Evolutionary conservation across 2,888 invertebrate species (phyloP).

Genomic region (Epinotia nisella): DNA sequence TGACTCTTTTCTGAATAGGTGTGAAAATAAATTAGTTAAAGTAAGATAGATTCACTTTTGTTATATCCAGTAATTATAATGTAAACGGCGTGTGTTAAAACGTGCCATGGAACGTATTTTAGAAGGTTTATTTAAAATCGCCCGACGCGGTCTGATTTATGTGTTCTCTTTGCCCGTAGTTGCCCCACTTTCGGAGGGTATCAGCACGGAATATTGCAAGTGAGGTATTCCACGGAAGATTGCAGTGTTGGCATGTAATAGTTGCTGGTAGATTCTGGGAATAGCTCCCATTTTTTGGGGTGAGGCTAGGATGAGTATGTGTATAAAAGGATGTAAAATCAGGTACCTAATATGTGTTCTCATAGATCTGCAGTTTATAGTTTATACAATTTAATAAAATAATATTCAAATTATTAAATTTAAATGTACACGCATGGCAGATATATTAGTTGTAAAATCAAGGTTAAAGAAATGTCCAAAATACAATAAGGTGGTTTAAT

Average conservation of each 20-base stretch:
- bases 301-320: background rate
- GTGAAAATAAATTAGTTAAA: too few relatives aligned
- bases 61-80: background rate
- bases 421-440: too few relatives aligned
- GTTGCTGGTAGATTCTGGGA: background rate
- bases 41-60: too few relatives aligned
- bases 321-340: too few relatives aligned
- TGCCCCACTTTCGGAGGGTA: conserved; percentile 28
- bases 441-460: too few relatives aligned
- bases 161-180: conserved; percentile 3
- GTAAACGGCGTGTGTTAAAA: conserved; percentile 2
- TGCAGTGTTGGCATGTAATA: conserved; percentile 5
- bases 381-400: too few relatives aligned
- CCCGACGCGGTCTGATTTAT: conserved; percentile 25
- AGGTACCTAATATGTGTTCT: too few relatives aligned
- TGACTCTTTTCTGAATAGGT: too few relatives aligned
- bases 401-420: too few relatives aligned
- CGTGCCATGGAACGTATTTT: conserved; percentile 25
- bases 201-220: conserved; percentile 31
- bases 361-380: too few relatives aligned
- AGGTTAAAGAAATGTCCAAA: too few relatives aligned
- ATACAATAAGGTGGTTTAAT: too few relatives aligned
- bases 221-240: conserved; percentile 28
- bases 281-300: background rate
- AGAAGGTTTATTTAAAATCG: conserved; percentile 30